Evolutionary conservation across 2,113 vertebrate genomes (phyloP).

Genomic region (Gila orcuttii): DNA sequence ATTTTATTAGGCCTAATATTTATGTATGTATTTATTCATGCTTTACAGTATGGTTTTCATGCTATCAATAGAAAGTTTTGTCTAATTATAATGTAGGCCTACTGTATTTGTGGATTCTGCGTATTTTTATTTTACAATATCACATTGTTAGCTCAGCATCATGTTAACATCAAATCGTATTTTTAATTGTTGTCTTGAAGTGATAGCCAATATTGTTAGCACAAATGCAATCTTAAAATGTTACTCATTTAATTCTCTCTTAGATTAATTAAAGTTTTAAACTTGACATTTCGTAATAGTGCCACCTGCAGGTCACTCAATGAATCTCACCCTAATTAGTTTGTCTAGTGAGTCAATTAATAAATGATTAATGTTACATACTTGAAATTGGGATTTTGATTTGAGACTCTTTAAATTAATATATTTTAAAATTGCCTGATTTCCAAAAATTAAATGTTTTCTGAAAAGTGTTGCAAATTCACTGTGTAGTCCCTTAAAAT

Average conservation of each 20-base stretch:
- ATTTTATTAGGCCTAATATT: too few relatives aligned
- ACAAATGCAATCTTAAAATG: background rate
- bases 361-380: too few relatives aligned
- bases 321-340: background rate
- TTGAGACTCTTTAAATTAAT: background rate
- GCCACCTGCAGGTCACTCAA: slow-evolving; percentile 32
- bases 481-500: background rate
- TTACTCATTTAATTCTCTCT: background rate
- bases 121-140: background rate
- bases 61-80: background rate
- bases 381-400: background rate
- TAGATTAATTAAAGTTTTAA: background rate
- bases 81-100: background rate
- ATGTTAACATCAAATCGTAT: background rate
- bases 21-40: background rate
- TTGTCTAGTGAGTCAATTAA: background rate
- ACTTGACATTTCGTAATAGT: slow-evolving; percentile 34
- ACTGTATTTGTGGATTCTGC: background rate
- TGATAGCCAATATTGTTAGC: background rate
- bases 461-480: background rate
- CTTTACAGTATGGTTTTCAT: background rate
- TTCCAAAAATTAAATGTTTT: background rate
- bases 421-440: background rate
- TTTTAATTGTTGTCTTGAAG: background rate
- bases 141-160: background rate